A percentile compares a stretch with the other conserved stretches of the same genome.
phyloP scores from a whole-genome alignment of 2,797 vertebrate species.

The Helarctos malayanus region DNA sequence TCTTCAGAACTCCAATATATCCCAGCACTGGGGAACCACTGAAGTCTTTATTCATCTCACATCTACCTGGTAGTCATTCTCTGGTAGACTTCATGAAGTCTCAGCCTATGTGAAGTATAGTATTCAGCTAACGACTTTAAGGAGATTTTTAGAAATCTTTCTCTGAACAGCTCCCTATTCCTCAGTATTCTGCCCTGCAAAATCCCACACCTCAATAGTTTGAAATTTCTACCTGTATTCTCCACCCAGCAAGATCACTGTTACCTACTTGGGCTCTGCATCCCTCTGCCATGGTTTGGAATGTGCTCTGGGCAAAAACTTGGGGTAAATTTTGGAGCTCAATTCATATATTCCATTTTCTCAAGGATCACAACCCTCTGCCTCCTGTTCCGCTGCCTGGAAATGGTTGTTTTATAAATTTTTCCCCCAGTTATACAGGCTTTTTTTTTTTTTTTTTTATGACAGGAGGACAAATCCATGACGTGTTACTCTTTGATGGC shows the following conservation, averaged over 20 bases:
- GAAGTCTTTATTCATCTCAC: not conserved
- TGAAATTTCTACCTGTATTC: not conserved
- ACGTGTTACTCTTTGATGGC: not conserved
- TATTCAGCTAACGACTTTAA: not conserved
- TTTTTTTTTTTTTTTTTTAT: not conserved
- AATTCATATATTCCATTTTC: too few relatives aligned
- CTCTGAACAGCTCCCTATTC: not conserved
- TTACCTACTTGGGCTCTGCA: not conserved
- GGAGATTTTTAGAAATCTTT: not conserved
- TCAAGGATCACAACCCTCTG: too few relatives aligned
- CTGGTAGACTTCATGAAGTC: not conserved
- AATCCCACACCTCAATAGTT: not conserved
- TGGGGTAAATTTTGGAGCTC: too few relatives aligned
- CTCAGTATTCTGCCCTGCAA: not conserved
- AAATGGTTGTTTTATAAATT: not conserved
- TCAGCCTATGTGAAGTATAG: not conserved
- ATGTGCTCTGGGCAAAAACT: not conserved
- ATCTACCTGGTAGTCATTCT: not conserved
- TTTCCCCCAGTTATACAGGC: not conserved
- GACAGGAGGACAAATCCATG: not conserved
- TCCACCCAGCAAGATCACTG: not conserved
- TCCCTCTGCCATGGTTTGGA: not conserved
- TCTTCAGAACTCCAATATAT: not conserved
- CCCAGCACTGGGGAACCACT: not conserved
- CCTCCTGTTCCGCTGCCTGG: not conserved